Conservation (phyloP, 92 coral and sea anemone genomes). For the Umimayanthus kanabou region DNA sequence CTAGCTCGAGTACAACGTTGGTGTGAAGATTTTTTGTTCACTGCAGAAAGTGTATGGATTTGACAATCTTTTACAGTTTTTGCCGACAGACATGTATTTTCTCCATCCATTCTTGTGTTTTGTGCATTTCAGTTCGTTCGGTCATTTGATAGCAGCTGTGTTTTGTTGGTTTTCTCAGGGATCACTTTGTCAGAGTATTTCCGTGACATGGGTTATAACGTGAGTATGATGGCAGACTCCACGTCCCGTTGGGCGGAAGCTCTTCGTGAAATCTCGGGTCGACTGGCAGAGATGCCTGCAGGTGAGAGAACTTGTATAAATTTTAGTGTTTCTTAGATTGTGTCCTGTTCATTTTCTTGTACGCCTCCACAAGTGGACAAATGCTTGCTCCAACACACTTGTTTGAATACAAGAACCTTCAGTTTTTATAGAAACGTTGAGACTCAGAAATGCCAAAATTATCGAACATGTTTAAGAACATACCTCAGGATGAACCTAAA, state of each 20-base stretch:
- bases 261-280: conserved; percentile 99
- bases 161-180: conserved; percentile 51
- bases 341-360: not conserved
- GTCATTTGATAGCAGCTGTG: not conserved
- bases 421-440: too few relatives aligned
- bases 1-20: too few relatives aligned
- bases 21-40: too few relatives aligned
- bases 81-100: not conserved
- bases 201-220: conserved; percentile 98
- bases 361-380: not conserved
- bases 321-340: too few relatives aligned
- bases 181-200: conserved; percentile 96
- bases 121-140: too few relatives aligned
- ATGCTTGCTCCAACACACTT: too few relatives aligned
- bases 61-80: not conserved
- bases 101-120: not conserved
- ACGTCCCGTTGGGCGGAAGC: conserved; percentile 99
- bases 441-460: too few relatives aligned
- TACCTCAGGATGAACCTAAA: too few relatives aligned
- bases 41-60: too few relatives aligned
- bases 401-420: too few relatives aligned
- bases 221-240: conserved; percentile 99
- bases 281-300: conserved; percentile 99
- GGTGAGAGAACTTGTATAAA: conserved; percentile 52
- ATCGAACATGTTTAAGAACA: too few relatives aligned